Evolutionary conservation across 35 echinoderm and acorn worm genomes (phyloP).

Genomic region (Hemicentrotus pulcherrimus): DNA sequence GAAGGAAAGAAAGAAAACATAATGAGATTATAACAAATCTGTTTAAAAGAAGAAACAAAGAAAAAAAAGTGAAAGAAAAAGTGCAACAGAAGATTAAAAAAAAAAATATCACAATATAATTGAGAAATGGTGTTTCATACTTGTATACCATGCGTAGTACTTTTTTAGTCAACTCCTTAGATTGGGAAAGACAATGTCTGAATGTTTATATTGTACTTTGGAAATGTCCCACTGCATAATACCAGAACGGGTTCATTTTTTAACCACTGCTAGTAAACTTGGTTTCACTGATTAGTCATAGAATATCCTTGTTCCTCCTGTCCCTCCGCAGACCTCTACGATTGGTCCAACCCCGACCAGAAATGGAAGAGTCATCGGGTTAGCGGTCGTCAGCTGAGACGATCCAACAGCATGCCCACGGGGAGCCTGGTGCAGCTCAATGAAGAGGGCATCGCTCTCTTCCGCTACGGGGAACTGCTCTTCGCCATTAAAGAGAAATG

Average conservation of each 20-base stretch:
- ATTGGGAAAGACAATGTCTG: too few relatives aligned
- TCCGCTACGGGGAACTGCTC: constrained; percentile 53
- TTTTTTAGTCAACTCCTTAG: background rate
- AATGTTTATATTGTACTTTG: too few relatives aligned
- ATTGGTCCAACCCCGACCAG: constrained; percentile 52
- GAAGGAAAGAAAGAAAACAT: background rate
- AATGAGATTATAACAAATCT: too few relatives aligned
- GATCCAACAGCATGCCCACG: constrained; percentile 57
- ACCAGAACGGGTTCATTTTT: too few relatives aligned
- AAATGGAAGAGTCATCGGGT: constrained; percentile 49
- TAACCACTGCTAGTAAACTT: background rate
- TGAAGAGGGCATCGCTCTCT: constrained; percentile 66
- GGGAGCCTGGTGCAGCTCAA: constrained; percentile 58
- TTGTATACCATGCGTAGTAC: too few relatives aligned
- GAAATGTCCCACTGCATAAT: too few relatives aligned
- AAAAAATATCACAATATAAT: too few relatives aligned
- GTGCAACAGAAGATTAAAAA: too few relatives aligned
- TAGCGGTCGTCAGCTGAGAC: constrained; percentile 52
- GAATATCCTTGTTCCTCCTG: background rate
- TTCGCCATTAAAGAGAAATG: constrained; percentile 79
- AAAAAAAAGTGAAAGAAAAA: too few relatives aligned
- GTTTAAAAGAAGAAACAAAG: too few relatives aligned
- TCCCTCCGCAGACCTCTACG: constrained; percentile 44
- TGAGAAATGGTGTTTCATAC: too few relatives aligned
- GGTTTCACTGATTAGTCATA: background rate